A percentile compares a stretch with the other conserved stretches of the same genome.
These are phyloP conservation scores for Trissolcus japonicus DNA, from an alignment of 2,888 invertebrate species.

Conservation along the genomic window DNA sequence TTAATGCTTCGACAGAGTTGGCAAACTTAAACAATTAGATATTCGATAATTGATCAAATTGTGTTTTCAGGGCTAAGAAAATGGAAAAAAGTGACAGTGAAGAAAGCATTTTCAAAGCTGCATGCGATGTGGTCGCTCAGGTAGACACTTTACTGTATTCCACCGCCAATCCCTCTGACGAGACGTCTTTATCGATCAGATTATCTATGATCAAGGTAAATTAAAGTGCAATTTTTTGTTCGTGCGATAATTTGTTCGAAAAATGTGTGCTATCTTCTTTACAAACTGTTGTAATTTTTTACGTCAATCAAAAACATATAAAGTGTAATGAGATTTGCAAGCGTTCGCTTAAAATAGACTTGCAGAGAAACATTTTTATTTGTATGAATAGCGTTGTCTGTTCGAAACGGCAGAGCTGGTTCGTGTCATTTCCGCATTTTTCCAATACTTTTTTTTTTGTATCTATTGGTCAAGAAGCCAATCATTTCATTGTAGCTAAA, in stretches of 20 bases:
- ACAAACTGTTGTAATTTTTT: neutral
- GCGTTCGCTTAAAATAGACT: constrained; percentile 39
- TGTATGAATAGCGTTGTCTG: constrained; percentile 43
- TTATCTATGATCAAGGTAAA: constrained; percentile 81
- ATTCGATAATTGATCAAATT: no score
- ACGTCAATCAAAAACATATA: neutral
- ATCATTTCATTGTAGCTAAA: neutral
- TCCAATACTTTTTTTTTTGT: constrained; percentile 14
- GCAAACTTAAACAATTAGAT: neutral
- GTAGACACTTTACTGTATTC: constrained; percentile 79
- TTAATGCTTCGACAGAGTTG: neutral
- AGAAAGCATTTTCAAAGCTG: constrained; percentile 63
- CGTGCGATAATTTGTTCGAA: neutral
- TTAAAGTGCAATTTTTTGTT: neutral
- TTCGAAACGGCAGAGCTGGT: constrained; percentile 31
- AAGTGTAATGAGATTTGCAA: no score
- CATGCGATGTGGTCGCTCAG: constrained; percentile 71
- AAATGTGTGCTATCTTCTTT: constrained; percentile 1
- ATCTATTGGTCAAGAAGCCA: neutral
- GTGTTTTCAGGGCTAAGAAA: constrained; percentile 60
- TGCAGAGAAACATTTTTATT: constrained; percentile 40
- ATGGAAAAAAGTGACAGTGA: constrained; percentile 64
- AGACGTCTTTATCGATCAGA: constrained; percentile 81
- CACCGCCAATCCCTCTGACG: constrained; percentile 82
- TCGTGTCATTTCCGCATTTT: constrained; percentile 45